phyloP scores from a whole-genome alignment of 2,113 vertebrate species.

The Gorsachius goisagi region DNA sequence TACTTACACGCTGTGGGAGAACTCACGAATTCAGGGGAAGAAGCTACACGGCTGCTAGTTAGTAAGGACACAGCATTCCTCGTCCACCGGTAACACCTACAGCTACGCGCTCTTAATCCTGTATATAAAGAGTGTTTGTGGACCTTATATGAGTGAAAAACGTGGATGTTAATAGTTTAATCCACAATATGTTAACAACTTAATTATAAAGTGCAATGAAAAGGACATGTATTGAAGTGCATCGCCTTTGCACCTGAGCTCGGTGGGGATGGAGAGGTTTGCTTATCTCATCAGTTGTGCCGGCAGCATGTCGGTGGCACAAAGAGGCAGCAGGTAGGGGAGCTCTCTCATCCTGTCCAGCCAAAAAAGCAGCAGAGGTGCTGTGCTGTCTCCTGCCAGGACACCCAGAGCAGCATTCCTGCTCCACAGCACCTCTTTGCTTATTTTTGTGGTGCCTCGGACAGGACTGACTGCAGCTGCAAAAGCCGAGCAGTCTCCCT shows the following conservation, averaged over 20 bases:
- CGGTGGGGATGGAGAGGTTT: background rate
- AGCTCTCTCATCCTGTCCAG: background rate
- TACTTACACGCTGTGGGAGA: background rate
- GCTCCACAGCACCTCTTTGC: background rate
- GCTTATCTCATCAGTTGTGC: background rate
- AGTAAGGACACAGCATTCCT: background rate
- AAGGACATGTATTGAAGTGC: background rate
- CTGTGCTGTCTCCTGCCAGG: background rate
- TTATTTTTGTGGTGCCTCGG: background rate
- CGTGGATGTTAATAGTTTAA: background rate
- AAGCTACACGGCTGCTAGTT: background rate
- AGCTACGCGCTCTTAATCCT: background rate
- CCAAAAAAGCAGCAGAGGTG: background rate
- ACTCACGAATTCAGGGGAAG: background rate
- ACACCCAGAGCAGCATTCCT: background rate
- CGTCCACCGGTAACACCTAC: background rate
- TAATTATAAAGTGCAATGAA: background rate
- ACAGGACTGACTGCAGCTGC: background rate
- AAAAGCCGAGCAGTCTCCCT: background rate
- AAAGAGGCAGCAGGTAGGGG: background rate
- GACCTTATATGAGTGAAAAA: background rate
- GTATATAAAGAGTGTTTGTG: background rate
- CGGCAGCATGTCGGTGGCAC: background rate
- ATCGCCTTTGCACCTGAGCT: rapidly evolving
- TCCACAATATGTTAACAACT: background rate